Evolutionary conservation across 2,113 vertebrate genomes (phyloP), one percentile per base, ranked within the genome.

Genomic region (Pangasianodon hypophthalmus): DNA sequence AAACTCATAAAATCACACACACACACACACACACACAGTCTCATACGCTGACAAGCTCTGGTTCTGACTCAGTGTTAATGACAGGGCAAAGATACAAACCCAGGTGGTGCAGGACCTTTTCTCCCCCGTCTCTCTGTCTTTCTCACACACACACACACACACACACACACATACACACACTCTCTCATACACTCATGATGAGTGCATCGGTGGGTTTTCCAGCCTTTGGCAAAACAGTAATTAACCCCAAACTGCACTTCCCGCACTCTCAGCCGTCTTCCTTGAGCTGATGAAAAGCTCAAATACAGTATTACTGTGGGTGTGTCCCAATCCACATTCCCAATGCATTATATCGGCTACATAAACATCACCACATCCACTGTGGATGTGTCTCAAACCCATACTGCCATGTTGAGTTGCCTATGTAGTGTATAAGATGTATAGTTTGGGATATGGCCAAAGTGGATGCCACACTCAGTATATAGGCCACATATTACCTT

Each of bases 71-170:
- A 89, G 69, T 60, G 64, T 86, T 89, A 89, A 91, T 91, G 85
- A 91, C 85, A 87, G 58, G 69, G 90, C 90, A 84, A 50, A 54
- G 80, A 84, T 64, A 84, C 24, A 37, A 83, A 87, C 50, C 84
- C 90, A 91, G 90, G 88, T 91, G 85, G 64, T 86, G 48, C 85
- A 86, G 48, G n/a, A 86, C 44, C n/a, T 58, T 85, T 50, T 85
- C 56, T 52, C 87, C 69, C 29, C 84, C 41, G 48, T 85, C 69
- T 85, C 44, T 50, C 29, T 62, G 56, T 7, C 67, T 87, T 13
- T 87, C 56, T 62, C 26, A 18, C 69, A 64, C 75, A 52, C 69
- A 71, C 60, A 87, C 46, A 67, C 67, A 69, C 48, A 52, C 32
- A 16, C 71, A 44, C 56, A 64, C 19, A 37, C 71, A 62, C 37